phyloP scores from a whole-genome alignment of 2,113 vertebrate species.

The Oophaga pumilio region DNA sequence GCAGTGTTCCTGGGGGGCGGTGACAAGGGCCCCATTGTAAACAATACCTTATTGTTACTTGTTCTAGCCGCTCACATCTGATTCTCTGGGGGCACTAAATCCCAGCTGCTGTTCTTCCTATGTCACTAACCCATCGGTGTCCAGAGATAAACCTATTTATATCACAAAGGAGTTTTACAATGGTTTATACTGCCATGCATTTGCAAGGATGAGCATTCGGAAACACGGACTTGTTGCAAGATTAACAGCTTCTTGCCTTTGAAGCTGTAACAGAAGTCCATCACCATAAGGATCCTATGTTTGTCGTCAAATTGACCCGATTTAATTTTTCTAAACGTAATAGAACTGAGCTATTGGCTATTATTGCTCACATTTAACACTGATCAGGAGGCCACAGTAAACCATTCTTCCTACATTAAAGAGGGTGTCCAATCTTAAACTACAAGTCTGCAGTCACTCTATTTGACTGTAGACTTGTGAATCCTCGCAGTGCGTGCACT shows the following conservation, averaged over 20 bases:
- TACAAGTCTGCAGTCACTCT: no score
- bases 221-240: not conserved
- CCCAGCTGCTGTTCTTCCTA: slow-evolving; percentile 17
- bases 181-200: not conserved
- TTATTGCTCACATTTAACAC: no score
- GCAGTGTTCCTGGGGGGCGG: not conserved
- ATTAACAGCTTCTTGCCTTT: not conserved
- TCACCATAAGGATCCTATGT: not conserved
- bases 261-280: no score
- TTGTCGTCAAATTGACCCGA: not conserved
- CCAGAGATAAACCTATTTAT: not conserved
- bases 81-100: slow-evolving; percentile 6
- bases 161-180: not conserved
- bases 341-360: not conserved
- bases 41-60: slow-evolving; percentile 37
- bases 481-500: no score
- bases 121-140: slow-evolving; percentile 9
- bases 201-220: not conserved
- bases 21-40: slow-evolving; percentile 1
- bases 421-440: no score
- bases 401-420: no score
- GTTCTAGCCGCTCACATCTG: slow-evolving; percentile 24
- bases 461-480: no score
- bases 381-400: not conserved
- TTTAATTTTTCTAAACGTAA: not conserved